These are phyloP conservation scores for Ceratitis capitata DNA, from an alignment of 1,140 invertebrate genomes.

Conservation along the genomic window DNA sequence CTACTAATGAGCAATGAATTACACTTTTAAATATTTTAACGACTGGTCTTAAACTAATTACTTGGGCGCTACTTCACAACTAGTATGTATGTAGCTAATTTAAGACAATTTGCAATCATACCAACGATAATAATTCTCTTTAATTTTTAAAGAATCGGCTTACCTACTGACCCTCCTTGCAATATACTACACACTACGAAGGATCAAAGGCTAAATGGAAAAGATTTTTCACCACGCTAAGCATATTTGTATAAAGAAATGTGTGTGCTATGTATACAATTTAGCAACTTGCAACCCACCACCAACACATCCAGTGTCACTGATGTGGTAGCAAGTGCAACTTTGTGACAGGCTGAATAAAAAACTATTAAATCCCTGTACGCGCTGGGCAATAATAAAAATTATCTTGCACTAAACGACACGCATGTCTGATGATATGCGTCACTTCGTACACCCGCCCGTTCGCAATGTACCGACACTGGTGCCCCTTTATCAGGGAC, in stretches of 20 bases:
- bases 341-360: neutral
- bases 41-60: neutral
- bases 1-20: too few relatives aligned
- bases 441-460: neutral
- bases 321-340: conserved; percentile 11
- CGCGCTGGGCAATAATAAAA: conserved; percentile 37
- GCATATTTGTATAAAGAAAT: neutral
- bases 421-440: neutral
- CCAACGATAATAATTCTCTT: neutral
- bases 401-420: conserved; percentile 35
- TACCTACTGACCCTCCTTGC: neutral
- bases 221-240: neutral
- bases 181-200: neutral
- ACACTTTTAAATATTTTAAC: too few relatives aligned
- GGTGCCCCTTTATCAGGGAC: neutral
- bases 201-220: neutral
- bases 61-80: neutral
- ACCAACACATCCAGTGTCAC: neutral
- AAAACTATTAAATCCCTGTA: conserved; percentile 6
- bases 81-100: neutral
- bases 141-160: neutral
- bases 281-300: neutral
- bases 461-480: neutral
- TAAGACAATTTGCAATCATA: neutral
- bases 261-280: neutral